Conservation (phyloP, 2,113 vertebrate species). For the Tautogolabrus adspersus region DNA sequence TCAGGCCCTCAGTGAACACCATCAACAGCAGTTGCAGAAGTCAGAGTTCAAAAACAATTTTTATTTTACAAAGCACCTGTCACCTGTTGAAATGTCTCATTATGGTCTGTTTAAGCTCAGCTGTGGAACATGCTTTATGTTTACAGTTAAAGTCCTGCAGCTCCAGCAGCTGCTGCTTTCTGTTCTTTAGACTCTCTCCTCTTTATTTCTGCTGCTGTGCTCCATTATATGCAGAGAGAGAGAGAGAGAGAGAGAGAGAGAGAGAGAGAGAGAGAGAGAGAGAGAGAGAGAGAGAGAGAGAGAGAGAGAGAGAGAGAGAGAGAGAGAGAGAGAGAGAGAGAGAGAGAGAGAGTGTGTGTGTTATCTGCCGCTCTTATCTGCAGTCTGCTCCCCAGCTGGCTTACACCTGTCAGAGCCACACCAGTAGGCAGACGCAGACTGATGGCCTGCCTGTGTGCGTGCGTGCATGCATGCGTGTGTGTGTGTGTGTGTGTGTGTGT, state of each 20-base stretch:
- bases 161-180: conserved; percentile 46
- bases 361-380: conserved; percentile 62
- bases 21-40: too few relatives aligned
- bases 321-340: conserved; percentile 2
- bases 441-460: conserved; percentile 18
- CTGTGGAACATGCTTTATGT: neutral
- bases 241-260: too few relatives aligned
- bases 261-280: too few relatives aligned
- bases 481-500: conserved; percentile 30
- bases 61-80: too few relatives aligned
- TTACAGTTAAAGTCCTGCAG: neutral
- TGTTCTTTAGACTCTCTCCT: conserved; percentile 29
- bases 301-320: neutral
- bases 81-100: too few relatives aligned
- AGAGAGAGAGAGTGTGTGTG: conserved; percentile 34
- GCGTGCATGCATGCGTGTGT: conserved; percentile 26
- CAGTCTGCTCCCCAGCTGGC: conserved; percentile 65
- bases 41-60: too few relatives aligned
- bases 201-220: too few relatives aligned
- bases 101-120: too few relatives aligned
- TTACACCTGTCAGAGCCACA: conserved; percentile 64
- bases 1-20: too few relatives aligned
- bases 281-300: neutral
- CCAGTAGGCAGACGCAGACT: conserved; percentile 32
- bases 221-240: too few relatives aligned